Evolutionary conservation across 2,888 invertebrate species (phyloP).

Genomic region (Strigamia crassipes): DNA sequence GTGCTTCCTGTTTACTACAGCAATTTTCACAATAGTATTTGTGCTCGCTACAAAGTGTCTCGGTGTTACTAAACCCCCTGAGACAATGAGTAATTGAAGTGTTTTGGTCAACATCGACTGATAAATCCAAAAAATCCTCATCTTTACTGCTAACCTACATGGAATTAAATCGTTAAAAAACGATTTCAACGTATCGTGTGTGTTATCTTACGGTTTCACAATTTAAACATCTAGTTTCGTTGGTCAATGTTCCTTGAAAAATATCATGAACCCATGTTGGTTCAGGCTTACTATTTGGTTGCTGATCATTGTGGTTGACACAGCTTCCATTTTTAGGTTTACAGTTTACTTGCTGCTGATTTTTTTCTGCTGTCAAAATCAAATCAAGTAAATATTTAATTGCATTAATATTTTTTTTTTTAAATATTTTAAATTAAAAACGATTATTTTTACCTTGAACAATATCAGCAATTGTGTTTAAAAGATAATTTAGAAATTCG

Average conservation of each 20-base stretch:
- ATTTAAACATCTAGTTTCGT: conserved; percentile 98
- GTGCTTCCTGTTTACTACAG: conserved; percentile 98
- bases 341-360: conserved; percentile 48
- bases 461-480: conserved; percentile 98
- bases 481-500: conserved; percentile 97
- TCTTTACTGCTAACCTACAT: conserved; percentile 87
- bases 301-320: conserved; percentile 46
- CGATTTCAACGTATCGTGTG: neutral
- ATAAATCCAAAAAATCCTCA: conserved; percentile 97
- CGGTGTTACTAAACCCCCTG: conserved; percentile 96
- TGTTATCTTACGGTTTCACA: conserved; percentile 85
- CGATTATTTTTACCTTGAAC: conserved; percentile 72
- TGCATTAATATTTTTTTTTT: conserved; percentile 20
- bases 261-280: conserved; percentile 99
- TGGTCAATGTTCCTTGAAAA: conserved; percentile 98
- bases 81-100: conserved; percentile 98
- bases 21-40: conserved; percentile 99
- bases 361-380: conserved; percentile 47
- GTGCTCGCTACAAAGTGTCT: conserved; percentile 97
- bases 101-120: conserved; percentile 99
- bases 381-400: conserved; percentile 13
- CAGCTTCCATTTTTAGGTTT: conserved; percentile 48
- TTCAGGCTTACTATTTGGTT: conserved; percentile 66
- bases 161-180: neutral
- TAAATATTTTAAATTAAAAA: neutral